Conservation (phyloP, 1,140 invertebrate genomes). For the Drusus annulatus region DNA sequence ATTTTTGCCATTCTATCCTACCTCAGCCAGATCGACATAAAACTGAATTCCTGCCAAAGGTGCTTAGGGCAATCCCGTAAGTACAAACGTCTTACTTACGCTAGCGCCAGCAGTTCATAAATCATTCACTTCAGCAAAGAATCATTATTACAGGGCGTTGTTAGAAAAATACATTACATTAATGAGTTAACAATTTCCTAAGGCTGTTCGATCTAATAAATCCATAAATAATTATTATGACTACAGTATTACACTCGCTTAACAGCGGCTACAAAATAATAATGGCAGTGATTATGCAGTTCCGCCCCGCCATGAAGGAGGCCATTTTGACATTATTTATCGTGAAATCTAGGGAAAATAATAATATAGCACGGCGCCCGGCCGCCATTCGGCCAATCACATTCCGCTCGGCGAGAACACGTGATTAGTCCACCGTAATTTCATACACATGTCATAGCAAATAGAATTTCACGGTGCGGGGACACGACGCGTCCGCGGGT, state of each 20-base stretch:
- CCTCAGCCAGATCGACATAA: too few species aligned
- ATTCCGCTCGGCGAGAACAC: background rate
- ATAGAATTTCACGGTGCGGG: constrained; percentile 22
- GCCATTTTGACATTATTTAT: constrained; percentile 40
- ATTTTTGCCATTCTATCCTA: too few species aligned
- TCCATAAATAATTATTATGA: too few species aligned
- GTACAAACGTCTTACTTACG: too few species aligned
- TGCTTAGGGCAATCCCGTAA: too few species aligned
- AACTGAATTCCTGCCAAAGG: too few species aligned
- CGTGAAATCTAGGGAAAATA: constrained; percentile 31
- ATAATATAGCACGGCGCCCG: constrained; percentile 8
- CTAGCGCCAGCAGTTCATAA: too few species aligned
- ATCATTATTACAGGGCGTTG: too few species aligned
- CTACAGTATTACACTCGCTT: background rate
- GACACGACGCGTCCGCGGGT: background rate
- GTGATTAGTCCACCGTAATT: background rate
- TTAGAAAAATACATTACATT: too few species aligned
- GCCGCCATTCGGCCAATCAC: constrained; percentile 14
- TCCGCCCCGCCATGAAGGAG: background rate
- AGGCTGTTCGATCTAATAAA: too few species aligned
- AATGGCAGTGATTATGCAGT: constrained; percentile 7
- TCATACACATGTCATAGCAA: constrained; percentile 25
- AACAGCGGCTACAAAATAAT: constrained; percentile 13
- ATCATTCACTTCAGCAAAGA: too few species aligned
- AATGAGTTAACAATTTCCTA: too few species aligned